Percentiles rank a stretch among this genome's conserved stretches.
Evolutionary conservation across 30 jellyfish, hydroid and myxozoan genomes (phyloP).

Genomic region (Sanderia malayensis): DNA sequence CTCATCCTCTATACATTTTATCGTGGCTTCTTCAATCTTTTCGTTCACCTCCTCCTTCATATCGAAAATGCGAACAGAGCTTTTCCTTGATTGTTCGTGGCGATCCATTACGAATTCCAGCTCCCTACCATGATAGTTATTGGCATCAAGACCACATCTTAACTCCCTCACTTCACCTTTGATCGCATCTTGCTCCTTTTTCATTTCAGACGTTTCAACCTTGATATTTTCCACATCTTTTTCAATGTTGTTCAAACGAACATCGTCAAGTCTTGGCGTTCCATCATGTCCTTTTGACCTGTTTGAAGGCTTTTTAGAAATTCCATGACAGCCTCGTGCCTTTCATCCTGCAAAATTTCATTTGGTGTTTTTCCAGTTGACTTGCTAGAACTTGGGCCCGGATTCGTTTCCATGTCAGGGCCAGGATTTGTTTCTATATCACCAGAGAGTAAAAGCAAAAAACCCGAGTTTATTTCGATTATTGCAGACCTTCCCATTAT

Average conservation of each 20-base stretch:
- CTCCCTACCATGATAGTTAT: background rate
- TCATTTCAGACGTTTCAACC: background rate
- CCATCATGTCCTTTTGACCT: conserved; percentile 14
- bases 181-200: background rate
- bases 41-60: background rate
- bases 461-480: too few species aligned
- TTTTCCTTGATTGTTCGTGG: conserved; percentile 1
- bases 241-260: background rate
- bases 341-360: too few species aligned
- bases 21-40: background rate
- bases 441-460: too few species aligned
- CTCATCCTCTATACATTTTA: conserved; percentile 14
- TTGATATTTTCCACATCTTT: background rate
- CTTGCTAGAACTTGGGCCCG: too few species aligned
- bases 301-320: background rate
- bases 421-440: too few species aligned
- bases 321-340: too few species aligned
- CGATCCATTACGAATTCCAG: conserved; percentile 6
- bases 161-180: background rate
- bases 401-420: too few species aligned
- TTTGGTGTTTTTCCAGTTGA: too few species aligned
- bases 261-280: background rate
- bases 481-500: too few species aligned
- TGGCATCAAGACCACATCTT: background rate
- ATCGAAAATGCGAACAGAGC: background rate